Base-by-base conservation (phyloP, 2,888 invertebrate genomes). In the Heliothis peltigera region DNA sequence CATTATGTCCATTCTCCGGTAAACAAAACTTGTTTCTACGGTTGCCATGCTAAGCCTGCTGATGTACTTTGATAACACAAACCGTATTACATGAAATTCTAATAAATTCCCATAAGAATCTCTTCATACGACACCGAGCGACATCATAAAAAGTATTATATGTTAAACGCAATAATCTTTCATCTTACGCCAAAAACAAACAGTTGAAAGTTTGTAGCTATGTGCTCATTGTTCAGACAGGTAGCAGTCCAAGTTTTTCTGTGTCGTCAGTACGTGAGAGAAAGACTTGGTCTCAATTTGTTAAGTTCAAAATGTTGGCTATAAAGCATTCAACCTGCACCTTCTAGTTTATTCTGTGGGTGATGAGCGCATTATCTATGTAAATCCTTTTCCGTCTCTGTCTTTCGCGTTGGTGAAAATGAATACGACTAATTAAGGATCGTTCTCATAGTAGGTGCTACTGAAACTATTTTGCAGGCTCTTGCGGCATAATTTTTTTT, bases 181-280 rank as follows among this genome's bases (percentile, higher is more conserved):
- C 49, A 1, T n/a, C 61, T 82, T 81, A 48, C 0, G 18, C 77
- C 81, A 69, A 18, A 21, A 52, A 52, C 54, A 77, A 82, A 81
- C 80, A 77, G 82, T 85, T 84, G 80, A 81, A 89, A 91, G 84
- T 89, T 87, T 76, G 77, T 77, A 83, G 84, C 83, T 85, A 83
- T 88, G 85, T 83, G 87, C 82, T 80, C 87, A 85, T 87, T 88
- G 88, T 89, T 86, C 81, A 84, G 87, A 88, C 89, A 89, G 87
- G 88, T 89, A 89, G 82, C 71, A 76, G 80, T 75, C 79, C 65
- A 90, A 87, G 82, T 88, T 89, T 89, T 88, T 87, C 84, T 82
- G 80, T 82, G 78, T 82, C 77, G 68, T 57, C 60, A 73, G 70
- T 83, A 84, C 84, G 84, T 84, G 85, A 77, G 82, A 63, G 73